phyloP scores from a whole-genome alignment of 2,797 vertebrate species.

The Brachymystax lenok region DNA sequence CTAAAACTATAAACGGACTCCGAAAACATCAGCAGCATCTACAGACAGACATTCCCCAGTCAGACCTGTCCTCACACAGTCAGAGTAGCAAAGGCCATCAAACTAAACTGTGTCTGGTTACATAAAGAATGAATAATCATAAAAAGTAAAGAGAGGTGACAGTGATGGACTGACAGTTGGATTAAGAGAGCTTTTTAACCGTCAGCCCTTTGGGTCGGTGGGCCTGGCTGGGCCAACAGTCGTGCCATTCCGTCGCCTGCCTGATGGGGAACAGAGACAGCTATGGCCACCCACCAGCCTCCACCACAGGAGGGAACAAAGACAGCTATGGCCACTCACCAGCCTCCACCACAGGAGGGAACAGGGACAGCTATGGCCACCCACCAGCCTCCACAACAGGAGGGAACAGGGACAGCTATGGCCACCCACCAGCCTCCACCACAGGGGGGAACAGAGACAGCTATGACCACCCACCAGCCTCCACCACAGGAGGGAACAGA shows the following conservation, averaged over 20 bases:
- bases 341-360: background rate
- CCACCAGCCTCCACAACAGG: background rate
- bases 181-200: constrained; percentile 40
- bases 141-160: background rate
- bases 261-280: constrained; percentile 13
- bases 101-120: background rate
- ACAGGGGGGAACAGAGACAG: background rate
- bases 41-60: background rate
- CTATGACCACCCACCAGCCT: background rate
- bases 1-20: background rate
- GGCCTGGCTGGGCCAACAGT: constrained; percentile 13
- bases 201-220: constrained; percentile 20
- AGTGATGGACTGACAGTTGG: constrained; percentile 9
- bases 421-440: background rate
- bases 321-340: background rate
- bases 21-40: background rate
- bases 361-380: background rate
- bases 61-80: background rate
- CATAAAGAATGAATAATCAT: background rate
- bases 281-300: constrained; percentile 7
- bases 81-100: background rate
- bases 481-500: background rate
- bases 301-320: background rate
- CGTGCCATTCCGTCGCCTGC: constrained; percentile 28
- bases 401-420: too few relatives aligned